A percentile compares a stretch with the other conserved stretches of the same genome.
These are phyloP conservation scores for Syrmaticus mikado DNA, from an alignment of 2,113 vertebrate genomes.

Conservation along the genomic window DNA sequence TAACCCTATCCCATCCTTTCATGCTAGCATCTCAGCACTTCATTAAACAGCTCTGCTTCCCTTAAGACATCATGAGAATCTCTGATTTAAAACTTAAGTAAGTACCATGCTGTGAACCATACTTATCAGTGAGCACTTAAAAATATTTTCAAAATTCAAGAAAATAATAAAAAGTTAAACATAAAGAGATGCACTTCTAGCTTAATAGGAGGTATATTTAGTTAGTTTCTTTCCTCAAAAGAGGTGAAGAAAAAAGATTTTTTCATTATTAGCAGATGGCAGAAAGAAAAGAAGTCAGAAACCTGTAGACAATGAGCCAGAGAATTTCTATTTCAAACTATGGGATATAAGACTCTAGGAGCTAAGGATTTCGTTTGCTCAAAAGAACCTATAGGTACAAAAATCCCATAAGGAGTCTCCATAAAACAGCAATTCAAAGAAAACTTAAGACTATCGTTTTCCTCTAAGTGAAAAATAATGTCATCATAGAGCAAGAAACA, in stretches of 20 bases:
- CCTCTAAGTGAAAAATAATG: background rate
- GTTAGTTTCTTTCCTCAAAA: background rate
- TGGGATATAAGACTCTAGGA: background rate
- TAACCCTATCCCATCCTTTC: background rate
- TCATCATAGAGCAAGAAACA: background rate
- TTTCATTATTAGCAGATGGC: background rate
- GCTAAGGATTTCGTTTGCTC: background rate
- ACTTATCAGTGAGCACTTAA: background rate
- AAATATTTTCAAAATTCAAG: background rate
- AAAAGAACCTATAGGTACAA: background rate
- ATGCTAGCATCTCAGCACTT: background rate
- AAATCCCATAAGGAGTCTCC: background rate
- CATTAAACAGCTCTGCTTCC: background rate
- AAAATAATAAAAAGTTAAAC: background rate
- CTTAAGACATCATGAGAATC: background rate
- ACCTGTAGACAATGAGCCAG: background rate
- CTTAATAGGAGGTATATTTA: background rate
- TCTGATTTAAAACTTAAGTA: background rate
- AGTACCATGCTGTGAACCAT: background rate
- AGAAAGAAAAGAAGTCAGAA: conserved; percentile 10
- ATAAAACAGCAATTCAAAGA: background rate
- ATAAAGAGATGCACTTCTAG: background rate
- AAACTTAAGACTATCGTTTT: background rate
- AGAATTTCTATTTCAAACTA: background rate
- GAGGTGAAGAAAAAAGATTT: background rate